Conservation (phyloP, 2,113 vertebrate genomes). For the Sorex araneus region DNA sequence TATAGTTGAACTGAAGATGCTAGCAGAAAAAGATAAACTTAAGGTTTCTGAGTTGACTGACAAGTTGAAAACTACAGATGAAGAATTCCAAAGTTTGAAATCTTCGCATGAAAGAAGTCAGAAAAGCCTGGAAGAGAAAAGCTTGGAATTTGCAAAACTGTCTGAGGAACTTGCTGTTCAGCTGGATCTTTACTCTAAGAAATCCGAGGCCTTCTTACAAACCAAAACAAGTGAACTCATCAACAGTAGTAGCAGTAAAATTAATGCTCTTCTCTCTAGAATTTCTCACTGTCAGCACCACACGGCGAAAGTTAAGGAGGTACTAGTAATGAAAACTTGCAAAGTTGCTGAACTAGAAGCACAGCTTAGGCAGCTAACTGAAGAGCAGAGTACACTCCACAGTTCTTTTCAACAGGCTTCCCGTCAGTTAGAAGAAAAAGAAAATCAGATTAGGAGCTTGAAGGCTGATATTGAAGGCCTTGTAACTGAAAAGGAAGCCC, state of each 20-base stretch:
- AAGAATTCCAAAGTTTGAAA: constrained; percentile 88
- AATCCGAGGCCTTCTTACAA: constrained; percentile 88
- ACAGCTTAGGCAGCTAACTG: constrained; percentile 88
- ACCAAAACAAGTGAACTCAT: constrained; percentile 89
- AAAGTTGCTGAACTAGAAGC: constrained; percentile 92
- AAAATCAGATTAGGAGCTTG: constrained; percentile 91
- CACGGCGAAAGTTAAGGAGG: constrained; percentile 88
- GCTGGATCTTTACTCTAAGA: constrained; percentile 88
- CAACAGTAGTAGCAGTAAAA: constrained; percentile 87
- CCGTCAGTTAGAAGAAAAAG: constrained; percentile 92
- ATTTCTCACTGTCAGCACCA: constrained; percentile 89
- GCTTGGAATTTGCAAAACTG: constrained; percentile 87
- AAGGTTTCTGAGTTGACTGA: constrained; percentile 87
- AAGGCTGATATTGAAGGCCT: constrained; percentile 88
- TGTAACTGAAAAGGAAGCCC: constrained; percentile 89
- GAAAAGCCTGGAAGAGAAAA: constrained; percentile 89
- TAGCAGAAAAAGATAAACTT: constrained; percentile 88
- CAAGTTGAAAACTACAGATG: constrained; percentile 88
- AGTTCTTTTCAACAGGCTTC: constrained; percentile 90
- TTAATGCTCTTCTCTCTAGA: constrained; percentile 86
- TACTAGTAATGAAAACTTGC: constrained; percentile 85
- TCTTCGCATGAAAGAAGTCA: constrained; percentile 87
- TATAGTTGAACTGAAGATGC: constrained; percentile 85
- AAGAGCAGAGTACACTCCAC: constrained; percentile 89
- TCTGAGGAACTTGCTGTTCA: constrained; percentile 86